Percentiles rank a stretch among this genome's conserved stretches.
These are phyloP conservation scores for Cecropterus lyciades DNA, from an alignment of 1,140 invertebrate genomes.

Conservation along the genomic window DNA sequence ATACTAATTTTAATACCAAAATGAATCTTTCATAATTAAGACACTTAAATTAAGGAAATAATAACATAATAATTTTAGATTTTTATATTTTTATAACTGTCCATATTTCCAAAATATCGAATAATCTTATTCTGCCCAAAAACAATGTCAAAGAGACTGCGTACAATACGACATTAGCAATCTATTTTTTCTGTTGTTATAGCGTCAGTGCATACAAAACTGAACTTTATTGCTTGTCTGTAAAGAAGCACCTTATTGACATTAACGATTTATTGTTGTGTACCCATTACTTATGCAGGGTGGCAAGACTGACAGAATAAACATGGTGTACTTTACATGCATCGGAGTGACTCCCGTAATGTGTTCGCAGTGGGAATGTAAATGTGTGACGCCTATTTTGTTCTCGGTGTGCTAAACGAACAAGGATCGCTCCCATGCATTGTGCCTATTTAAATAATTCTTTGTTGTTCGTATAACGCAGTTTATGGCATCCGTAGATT, in stretches of 20 bases:
- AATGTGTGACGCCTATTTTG: constrained; percentile 67
- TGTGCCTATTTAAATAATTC: constrained; percentile 37
- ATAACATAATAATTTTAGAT: too few species aligned
- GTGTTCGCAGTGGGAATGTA: constrained; percentile 74
- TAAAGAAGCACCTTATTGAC: constrained; percentile 41
- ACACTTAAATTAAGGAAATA: too few species aligned
- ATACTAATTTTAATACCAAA: too few species aligned
- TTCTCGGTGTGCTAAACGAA: constrained; percentile 52
- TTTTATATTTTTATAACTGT: too few species aligned
- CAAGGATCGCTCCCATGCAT: constrained; percentile 48
- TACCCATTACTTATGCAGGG: constrained; percentile 73
- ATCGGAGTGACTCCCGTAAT: constrained; percentile 78
- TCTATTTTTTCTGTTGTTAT: constrained; percentile 52
- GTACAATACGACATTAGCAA: constrained; percentile 51
- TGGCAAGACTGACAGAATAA: constrained; percentile 75
- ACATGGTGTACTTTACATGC: constrained; percentile 80
- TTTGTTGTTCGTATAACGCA: constrained; percentile 32
- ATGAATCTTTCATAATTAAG: too few species aligned
- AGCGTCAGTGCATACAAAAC: constrained; percentile 30
- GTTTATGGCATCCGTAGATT: constrained; percentile 45
- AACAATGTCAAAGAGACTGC: constrained; percentile 75
- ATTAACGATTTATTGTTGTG: constrained; percentile 37
- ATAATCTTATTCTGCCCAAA: constrained; percentile 45
- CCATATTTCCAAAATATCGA: constrained; percentile 47
- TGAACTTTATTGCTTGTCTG: constrained; percentile 39